phyloP scores from a whole-genome alignment of 2,797 vertebrate genomes.

The Oophaga sylvatica region DNA sequence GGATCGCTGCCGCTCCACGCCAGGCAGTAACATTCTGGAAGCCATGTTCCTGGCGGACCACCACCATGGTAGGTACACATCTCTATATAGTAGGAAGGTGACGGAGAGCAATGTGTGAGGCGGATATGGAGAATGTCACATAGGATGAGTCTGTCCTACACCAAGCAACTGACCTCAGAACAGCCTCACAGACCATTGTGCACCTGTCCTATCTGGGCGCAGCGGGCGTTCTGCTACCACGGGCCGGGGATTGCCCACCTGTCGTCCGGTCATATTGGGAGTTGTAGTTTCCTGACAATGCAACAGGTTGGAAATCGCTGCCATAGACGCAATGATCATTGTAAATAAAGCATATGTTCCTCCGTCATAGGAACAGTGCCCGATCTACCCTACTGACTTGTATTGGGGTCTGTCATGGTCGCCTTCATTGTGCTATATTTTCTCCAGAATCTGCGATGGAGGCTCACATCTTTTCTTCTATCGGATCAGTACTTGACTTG shows the following conservation, averaged over 20 bases:
- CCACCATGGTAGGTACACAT: constrained; percentile 27
- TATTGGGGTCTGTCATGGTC: too few relatives aligned
- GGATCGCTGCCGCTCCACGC: neutral
- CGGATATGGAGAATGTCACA: neutral
- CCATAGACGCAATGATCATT: neutral
- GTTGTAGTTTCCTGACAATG: neutral
- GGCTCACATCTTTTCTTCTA: too few relatives aligned
- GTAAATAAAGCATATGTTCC: too few relatives aligned
- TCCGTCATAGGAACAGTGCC: too few relatives aligned
- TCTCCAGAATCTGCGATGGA: too few relatives aligned
- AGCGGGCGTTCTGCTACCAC: neutral
- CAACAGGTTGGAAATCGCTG: neutral
- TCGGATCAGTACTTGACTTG: too few relatives aligned
- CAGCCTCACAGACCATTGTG: too few relatives aligned
- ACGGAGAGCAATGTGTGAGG: neutral
- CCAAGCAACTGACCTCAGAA: too few relatives aligned
- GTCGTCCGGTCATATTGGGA: neutral
- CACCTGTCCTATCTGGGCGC: too few relatives aligned
- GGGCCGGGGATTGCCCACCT: too few relatives aligned
- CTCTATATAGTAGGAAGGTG: neutral
- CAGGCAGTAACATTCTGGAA: neutral
- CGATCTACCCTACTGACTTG: too few relatives aligned
- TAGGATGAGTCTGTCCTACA: neutral
- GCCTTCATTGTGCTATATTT: too few relatives aligned
- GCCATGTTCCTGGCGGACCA: constrained; percentile 36